Base-by-base conservation (phyloP, 2,797 vertebrate species). In the Cryptoblepharus egeriae region DNA sequence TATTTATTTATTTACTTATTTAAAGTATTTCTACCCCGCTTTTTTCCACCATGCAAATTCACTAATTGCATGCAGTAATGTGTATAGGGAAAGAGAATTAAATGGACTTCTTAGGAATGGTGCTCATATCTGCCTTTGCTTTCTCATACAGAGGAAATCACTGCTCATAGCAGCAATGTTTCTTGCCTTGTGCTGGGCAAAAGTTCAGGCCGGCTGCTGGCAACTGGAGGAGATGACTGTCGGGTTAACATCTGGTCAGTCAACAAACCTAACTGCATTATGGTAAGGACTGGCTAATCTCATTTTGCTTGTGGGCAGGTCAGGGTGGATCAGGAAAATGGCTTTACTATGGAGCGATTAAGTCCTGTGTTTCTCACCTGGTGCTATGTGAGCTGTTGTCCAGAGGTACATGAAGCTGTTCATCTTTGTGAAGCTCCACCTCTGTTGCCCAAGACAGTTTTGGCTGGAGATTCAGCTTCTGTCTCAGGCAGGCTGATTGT, bases 261-360 rank as follows among this genome's bases (percentile, higher is more conserved):
- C 82, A 98, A 95, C 96, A 99, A 99, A 92, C 96, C 98, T 81
- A 99, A 98, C 96, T 99, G 98, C 93, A 97, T 99, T 91, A 99
- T 99, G 98, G 98, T 99, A 94, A 96, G 96, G 52, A 1, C 2
- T 1, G 24, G 39, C 42, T 10, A 3, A 20, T 79, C 15, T 22
- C 61, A 61, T 3, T 68, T 81, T 72, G 5, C 12, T 10, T 1
- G 8, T 24, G 11, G 9, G 12, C 60, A 64, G 11, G 9, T 10
- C 60, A 64, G 15, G 0, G 0, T 20, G n/a, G 3, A 63, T 13
- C 12, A 3, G 28, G 7, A 61, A 30, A 26, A 0, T 60, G 13
- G 28, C 26, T 30, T 72, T 52, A 16, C 70, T 3, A 4, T 16
- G 16, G n/a, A 22, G 16, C 11, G 55, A 67, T n/a, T 18, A 4